These are phyloP conservation scores for Echinops telfairi DNA, from an alignment of 2,113 vertebrate genomes.

Conservation along the genomic window DNA sequence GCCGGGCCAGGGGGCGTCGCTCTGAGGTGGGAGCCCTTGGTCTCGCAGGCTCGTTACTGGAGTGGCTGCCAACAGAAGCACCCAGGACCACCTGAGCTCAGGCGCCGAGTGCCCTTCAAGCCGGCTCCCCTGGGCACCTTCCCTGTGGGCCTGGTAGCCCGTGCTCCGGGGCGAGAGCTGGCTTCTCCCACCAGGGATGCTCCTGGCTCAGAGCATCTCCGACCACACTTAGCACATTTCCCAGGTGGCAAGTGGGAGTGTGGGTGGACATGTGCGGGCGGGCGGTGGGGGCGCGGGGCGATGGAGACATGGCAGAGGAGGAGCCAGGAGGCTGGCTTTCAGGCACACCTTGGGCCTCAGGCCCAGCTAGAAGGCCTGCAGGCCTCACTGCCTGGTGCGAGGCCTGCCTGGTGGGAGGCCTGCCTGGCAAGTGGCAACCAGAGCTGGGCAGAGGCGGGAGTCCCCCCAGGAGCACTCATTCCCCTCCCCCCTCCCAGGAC, in stretches of 20 bases:
- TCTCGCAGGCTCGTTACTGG: neutral
- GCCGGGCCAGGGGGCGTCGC: neutral
- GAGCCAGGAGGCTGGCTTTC: neutral
- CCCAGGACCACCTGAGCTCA: neutral
- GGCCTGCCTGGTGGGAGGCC: neutral
- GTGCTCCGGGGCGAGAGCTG: neutral
- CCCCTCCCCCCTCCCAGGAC: rapidly evolving
- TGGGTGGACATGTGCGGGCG: conserved; percentile 35
- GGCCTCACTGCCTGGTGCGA: rapidly evolving
- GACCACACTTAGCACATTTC: conserved; percentile 58
- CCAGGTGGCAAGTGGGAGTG: conserved; percentile 75
- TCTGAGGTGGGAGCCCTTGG: neutral
- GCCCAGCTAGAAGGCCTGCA: neutral
- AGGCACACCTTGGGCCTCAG: neutral
- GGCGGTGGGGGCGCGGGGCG: neutral
- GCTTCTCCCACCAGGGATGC: neutral
- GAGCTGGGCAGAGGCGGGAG: rapidly evolving
- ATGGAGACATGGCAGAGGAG: neutral
- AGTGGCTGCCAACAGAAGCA: neutral
- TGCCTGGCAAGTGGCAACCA: neutral
- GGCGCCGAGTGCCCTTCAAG: neutral
- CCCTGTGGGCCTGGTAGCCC: neutral
- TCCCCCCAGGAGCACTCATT: rapidly evolving
- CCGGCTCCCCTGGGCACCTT: neutral
- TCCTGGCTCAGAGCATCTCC: conserved; percentile 28